A percentile compares a stretch with the other conserved stretches of the same genome.
These are phyloP conservation scores for Clanis bilineata DNA, from an alignment of 2,888 invertebrate species.

Conservation along the genomic window DNA sequence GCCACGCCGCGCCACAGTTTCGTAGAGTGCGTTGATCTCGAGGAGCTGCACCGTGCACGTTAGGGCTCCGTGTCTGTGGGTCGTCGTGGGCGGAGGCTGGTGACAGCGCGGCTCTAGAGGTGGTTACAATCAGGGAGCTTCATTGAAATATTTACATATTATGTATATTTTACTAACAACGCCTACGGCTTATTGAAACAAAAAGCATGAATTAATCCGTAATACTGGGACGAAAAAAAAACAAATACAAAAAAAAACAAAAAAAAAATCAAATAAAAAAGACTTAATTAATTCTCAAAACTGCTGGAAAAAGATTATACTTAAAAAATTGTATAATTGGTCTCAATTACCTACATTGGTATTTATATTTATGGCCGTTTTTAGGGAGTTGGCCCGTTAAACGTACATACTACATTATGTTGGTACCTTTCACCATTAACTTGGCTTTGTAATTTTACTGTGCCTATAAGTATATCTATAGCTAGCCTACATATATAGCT, in stretches of 20 bases:
- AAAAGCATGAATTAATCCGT: background rate
- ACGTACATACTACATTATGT: background rate
- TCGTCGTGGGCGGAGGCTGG: background rate
- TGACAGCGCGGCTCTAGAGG: no score
- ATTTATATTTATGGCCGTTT: background rate
- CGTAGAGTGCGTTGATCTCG: constrained; percentile 51
- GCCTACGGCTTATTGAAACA: background rate
- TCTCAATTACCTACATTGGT: background rate
- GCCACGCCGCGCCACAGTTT: constrained; percentile 25
- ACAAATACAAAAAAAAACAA: background rate
- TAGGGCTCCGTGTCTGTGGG: background rate
- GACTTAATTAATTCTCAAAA: background rate
- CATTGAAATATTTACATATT: no score
- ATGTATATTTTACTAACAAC: background rate
- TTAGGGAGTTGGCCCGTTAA: background rate
- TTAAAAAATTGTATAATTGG: background rate
- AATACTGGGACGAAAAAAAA: constrained; percentile 2
- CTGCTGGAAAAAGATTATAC: background rate
- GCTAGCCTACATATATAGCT: no score
- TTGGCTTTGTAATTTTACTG: background rate
- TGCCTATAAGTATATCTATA: no score
- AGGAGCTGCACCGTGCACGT: constrained; percentile 24
- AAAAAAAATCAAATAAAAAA: background rate
- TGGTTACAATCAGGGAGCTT: no score
- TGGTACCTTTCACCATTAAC: background rate